phyloP scores from a whole-genome alignment of 2,888 invertebrate genomes.

The Ophioninae sp. region DNA sequence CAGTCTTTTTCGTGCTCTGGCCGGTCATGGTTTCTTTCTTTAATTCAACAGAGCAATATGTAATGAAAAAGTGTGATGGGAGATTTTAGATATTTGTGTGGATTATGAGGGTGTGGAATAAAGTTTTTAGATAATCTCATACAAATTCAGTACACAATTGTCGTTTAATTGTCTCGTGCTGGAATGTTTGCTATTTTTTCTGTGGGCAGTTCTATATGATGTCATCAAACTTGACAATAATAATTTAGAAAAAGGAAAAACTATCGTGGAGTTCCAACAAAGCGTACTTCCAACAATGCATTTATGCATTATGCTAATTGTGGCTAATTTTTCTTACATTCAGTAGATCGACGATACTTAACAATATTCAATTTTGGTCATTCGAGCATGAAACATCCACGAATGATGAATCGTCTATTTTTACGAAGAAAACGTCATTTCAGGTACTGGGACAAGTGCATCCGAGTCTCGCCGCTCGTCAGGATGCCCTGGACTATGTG shows the following conservation, averaged over 20 bases:
- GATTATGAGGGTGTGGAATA: not conserved
- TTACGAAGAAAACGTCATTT: constrained; percentile 9
- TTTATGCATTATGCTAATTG: too few relatives aligned
- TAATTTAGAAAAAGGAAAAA: too few relatives aligned
- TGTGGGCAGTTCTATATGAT: not conserved
- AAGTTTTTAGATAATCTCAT: not conserved
- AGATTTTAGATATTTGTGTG: not conserved
- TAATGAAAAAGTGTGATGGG: not conserved
- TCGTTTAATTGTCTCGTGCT: not conserved
- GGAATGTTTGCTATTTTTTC: not conserved
- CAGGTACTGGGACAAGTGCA: constrained; percentile 96
- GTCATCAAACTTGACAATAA: not conserved
- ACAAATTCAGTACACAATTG: not conserved
- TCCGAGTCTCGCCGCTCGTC: constrained; percentile 91
- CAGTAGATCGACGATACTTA: too few relatives aligned
- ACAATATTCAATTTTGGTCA: not conserved
- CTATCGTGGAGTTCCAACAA: too few relatives aligned
- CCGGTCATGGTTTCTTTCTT: too few relatives aligned
- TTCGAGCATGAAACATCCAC: not conserved
- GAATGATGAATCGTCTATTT: not conserved
- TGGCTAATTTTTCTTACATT: too few relatives aligned
- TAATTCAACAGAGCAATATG: too few relatives aligned
- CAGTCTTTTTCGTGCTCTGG: not conserved
- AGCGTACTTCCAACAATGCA: too few relatives aligned
- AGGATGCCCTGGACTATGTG: constrained; percentile 95